Base-by-base conservation (phyloP, 2,113 vertebrate species). In the Eretmochelys imbricata region DNA sequence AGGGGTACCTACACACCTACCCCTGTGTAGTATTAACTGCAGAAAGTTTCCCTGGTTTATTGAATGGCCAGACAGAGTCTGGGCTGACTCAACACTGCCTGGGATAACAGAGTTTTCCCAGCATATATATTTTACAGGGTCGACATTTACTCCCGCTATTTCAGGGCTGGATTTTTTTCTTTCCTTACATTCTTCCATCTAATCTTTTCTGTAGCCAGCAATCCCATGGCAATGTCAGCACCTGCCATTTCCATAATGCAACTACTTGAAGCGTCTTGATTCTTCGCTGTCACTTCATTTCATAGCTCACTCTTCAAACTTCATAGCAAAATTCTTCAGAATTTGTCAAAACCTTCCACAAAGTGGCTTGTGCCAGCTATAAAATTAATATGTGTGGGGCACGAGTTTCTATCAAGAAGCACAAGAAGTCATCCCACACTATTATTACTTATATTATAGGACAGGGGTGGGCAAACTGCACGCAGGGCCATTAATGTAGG, bases 71-170 rank as follows among this genome's bases (percentile, higher is more conserved):
- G 94, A 81, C 89, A 89, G 79, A 85, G 75, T 29, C 65, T 22
- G 79, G 62, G 89, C 93, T 95, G 96, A 96, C 91, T 97, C 94
- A 96, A 31, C 95, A 87, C 90, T 89, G 91, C 69, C 65, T 0
- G 0, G 95, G 90, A 96, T 75, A 65, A 49, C 4, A 31, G 31
- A 81, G 11, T 96, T 97, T 97, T 96, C 96, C 90, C 94, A 96
- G 91, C 92, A 94, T 94, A 90, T 96, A 90, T 90, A 96, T 96
- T 97, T 91, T 87, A 93, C 53, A 91, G 53, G 83, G 81, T 84
- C 81, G 96, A 95, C 78, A 95, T 79, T 19, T 94, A 85, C 42
- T 48, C 38, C 20, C 75, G 85, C 4, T 87, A 92, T 92, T 95
- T 95, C 89, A 89, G 90, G 91, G 57, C 57, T 93, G 25, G 72